Conservation (phyloP, 2,113 vertebrate genomes). For the Melospiza melodia region DNA sequence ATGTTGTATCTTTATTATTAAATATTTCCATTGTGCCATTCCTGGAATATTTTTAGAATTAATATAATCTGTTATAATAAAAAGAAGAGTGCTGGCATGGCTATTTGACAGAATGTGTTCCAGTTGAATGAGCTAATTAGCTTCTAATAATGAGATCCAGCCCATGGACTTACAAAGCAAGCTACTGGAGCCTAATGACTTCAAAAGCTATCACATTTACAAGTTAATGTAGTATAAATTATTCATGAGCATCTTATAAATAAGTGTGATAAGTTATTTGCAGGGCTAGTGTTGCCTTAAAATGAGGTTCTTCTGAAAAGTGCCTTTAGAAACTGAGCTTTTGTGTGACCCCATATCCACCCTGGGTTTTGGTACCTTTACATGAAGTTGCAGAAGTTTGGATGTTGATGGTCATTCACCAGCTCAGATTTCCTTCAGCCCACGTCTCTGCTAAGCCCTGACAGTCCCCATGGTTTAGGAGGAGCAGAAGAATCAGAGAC, state of each 20-base stretch:
- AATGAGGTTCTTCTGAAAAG: neutral
- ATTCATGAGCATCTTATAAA: conserved; percentile 57
- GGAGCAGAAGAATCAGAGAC: neutral
- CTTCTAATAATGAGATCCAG: conserved; percentile 59
- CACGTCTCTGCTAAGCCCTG: neutral
- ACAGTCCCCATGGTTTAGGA: neutral
- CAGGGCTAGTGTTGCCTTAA: neutral
- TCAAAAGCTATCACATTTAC: conserved; percentile 62
- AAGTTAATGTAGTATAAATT: conserved; percentile 52
- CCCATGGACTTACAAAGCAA: conserved; percentile 34
- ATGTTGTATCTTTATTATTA: neutral
- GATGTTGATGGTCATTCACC: neutral
- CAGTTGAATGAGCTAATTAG: conserved; percentile 49
- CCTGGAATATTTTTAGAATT: conserved; percentile 31
- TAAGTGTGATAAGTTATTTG: conserved; percentile 36
- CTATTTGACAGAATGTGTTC: conserved; percentile 50
- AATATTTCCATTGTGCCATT: neutral
- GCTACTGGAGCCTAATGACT: conserved; percentile 45
- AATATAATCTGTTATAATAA: neutral
- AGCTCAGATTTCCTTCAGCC: neutral
- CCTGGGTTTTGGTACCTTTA: neutral
- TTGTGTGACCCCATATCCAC: neutral
- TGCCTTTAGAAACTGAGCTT: neutral
- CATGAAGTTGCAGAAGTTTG: neutral
- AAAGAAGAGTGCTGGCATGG: neutral